Evolutionary conservation across 2,113 vertebrate genomes (phyloP).

Genomic region (Sarotherodon lohbergeri): DNA sequence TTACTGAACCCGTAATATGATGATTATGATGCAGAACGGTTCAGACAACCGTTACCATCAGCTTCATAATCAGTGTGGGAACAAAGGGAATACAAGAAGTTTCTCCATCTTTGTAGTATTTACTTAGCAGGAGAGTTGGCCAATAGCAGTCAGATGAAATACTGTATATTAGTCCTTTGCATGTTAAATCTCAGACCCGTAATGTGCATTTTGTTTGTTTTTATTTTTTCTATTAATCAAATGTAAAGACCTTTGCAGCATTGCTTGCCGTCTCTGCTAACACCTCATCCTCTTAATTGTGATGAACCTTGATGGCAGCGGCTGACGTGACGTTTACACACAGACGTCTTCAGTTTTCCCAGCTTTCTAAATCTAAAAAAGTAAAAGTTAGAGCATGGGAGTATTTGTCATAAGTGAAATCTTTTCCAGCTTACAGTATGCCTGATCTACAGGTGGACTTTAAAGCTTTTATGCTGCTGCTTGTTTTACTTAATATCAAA

Average conservation of each 20-base stretch:
- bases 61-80: accelerated
- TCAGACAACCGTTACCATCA: not conserved
- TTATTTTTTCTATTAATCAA: not conserved
- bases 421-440: not conserved
- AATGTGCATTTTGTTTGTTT: not conserved
- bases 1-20: not conserved
- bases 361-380: not conserved
- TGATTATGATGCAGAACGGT: not conserved
- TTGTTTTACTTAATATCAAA: not conserved
- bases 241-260: not conserved
- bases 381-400: not conserved
- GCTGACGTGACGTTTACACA: not conserved
- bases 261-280: accelerated
- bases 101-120: not conserved
- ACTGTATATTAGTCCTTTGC: too few species aligned
- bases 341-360: not conserved
- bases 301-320: not conserved
- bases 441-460: not conserved
- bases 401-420: not conserved
- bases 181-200: accelerated
- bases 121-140: not conserved
- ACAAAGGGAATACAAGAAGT: not conserved
- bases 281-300: not conserved
- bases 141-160: not conserved
- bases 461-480: not conserved